phyloP scores from a whole-genome alignment of 2,113 vertebrate species.

The Eulemur macaco region DNA sequence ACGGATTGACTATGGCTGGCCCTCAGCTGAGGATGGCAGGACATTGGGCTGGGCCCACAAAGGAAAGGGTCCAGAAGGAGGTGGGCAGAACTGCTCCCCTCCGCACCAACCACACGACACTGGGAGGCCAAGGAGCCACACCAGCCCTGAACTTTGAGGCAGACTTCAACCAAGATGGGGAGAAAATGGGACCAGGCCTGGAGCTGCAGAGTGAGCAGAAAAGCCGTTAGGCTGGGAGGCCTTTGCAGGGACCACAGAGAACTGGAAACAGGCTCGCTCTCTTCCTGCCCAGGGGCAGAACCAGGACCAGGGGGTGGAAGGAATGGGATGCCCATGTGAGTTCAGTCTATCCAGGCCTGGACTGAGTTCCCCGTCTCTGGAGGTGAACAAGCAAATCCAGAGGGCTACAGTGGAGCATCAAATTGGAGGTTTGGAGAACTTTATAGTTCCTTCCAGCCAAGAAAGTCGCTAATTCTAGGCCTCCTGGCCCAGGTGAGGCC shows the following conservation, averaged over 20 bases:
- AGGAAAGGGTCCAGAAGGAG: not conserved
- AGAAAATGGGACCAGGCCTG: not conserved
- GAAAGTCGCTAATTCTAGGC: not conserved
- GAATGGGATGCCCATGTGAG: not conserved
- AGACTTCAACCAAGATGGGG: not conserved
- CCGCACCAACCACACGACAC: not conserved
- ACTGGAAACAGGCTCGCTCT: not conserved
- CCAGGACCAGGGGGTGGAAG: not conserved
- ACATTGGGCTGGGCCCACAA: not conserved
- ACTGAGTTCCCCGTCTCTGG: not conserved
- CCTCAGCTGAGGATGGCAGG: not conserved
- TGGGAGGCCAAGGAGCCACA: not conserved
- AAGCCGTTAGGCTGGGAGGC: not conserved
- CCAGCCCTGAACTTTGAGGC: not conserved
- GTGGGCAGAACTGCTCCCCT: too few species aligned
- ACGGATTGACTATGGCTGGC: not conserved
- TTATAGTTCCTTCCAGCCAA: not conserved
- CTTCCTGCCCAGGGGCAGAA: not conserved
- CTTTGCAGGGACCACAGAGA: not conserved
- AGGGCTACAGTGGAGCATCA: not conserved
- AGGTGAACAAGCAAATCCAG: not conserved
- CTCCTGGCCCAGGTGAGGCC: not conserved
- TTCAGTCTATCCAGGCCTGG: not conserved
- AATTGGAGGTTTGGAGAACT: not conserved
- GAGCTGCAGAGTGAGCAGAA: not conserved